These are phyloP conservation scores for Cichladusa arquata DNA, from an alignment of 2,113 vertebrate genomes.

Conservation along the genomic window DNA sequence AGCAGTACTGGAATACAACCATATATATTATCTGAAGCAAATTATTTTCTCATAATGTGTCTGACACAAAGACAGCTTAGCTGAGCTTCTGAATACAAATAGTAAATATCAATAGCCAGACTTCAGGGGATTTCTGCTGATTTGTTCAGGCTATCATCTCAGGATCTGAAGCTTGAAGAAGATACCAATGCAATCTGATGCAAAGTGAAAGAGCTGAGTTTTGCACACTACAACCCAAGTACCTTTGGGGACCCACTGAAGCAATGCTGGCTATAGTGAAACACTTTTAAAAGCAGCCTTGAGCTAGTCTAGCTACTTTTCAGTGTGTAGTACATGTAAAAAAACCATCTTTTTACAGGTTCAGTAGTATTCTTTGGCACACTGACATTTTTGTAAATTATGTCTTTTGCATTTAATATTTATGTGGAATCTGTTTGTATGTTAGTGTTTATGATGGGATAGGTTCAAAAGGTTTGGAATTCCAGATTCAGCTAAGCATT, in stretches of 20 bases:
- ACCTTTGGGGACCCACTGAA: background rate
- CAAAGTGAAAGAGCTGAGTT: background rate
- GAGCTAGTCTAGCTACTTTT: background rate
- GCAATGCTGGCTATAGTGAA: background rate
- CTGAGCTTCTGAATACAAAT: background rate
- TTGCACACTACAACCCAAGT: background rate
- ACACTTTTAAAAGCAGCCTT: background rate
- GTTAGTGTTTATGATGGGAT: constrained; percentile 9
- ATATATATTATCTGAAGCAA: background rate
- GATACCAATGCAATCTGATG: background rate
- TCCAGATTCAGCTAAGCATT: constrained; percentile 23
- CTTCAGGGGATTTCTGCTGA: background rate
- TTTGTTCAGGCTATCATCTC: background rate
- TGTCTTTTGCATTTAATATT: constrained; percentile 30
- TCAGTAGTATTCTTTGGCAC: constrained; percentile 19
- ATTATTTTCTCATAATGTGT: background rate
- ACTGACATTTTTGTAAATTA: background rate
- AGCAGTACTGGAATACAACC: background rate
- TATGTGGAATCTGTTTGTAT: constrained; percentile 40
- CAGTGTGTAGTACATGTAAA: background rate
- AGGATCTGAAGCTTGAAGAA: background rate
- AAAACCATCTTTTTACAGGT: background rate
- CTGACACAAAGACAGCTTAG: background rate
- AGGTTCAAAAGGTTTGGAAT: constrained; percentile 36
- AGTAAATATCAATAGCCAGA: background rate